Percentiles rank a stretch among this genome's conserved stretches.
These are phyloP conservation scores for Cosmopolites sordidus DNA, from an alignment of 2,888 invertebrate species.

Conservation along the genomic window DNA sequence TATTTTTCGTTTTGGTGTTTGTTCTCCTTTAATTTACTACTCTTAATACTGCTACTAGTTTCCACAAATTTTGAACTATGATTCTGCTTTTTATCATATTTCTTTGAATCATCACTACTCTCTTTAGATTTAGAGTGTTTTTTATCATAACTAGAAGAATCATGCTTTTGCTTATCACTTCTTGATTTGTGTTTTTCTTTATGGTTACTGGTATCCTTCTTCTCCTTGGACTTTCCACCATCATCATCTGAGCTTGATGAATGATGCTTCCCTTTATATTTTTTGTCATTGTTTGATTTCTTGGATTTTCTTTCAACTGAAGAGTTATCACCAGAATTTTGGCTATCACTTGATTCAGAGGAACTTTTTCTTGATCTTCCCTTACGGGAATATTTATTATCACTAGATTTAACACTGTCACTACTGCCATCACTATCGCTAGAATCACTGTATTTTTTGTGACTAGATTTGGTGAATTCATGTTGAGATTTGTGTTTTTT, in stretches of 20 bases:
- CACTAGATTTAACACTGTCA: slow-evolving; percentile 14
- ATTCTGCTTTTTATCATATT: not conserved
- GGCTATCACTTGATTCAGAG: slow-evolving; percentile 12
- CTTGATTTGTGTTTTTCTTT: slow-evolving; percentile 5
- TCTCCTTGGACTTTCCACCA: slow-evolving; percentile 2
- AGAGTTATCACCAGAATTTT: slow-evolving; percentile 6
- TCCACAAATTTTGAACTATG: not conserved
- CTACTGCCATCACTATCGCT: slow-evolving; percentile 22
- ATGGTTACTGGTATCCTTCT: slow-evolving; percentile 1
- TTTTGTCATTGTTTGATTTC: slow-evolving; percentile 11
- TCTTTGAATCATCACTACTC: slow-evolving; percentile 8
- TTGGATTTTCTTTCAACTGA: slow-evolving; percentile 12
- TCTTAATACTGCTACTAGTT: not conserved
- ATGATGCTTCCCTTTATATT: slow-evolving; percentile 2
- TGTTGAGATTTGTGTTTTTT: slow-evolving; percentile 16
- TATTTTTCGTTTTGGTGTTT: no score
- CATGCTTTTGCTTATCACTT: slow-evolving; percentile 4
- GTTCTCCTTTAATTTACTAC: slow-evolving; percentile 10
- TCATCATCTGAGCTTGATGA: slow-evolving; percentile 10
- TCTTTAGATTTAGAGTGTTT: slow-evolving; percentile 14
- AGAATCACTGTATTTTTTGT: slow-evolving; percentile 15
- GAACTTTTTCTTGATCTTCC: not conserved
- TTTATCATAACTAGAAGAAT: not conserved
- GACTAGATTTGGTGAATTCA: slow-evolving; percentile 4
- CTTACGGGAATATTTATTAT: slow-evolving; percentile 5